Base-by-base conservation (phyloP, 2,888 invertebrate species). In the Drosophila acutilabella region DNA sequence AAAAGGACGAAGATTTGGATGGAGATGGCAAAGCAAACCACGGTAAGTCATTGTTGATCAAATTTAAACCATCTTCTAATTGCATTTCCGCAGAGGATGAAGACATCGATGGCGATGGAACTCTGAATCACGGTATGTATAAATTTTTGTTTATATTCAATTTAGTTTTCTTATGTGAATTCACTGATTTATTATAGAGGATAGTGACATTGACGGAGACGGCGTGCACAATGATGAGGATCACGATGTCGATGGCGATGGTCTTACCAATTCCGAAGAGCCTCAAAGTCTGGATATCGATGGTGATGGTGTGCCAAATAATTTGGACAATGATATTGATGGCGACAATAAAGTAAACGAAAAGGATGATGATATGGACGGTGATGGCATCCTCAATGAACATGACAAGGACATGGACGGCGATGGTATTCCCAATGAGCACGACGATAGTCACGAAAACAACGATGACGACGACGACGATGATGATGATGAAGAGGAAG, bases 381-480 rank as follows among this genome's bases (percentile, higher is more conserved):
- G 93, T 44, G 94, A 93, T 88, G 87, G 85, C 11, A 85, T 86
- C 93, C 91, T 58, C 87, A 93, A 73, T 52, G 78, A 91, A 30
- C 76, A 88, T 54, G 83, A 80, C 45, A 71, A 69, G 7, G 84
- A 90, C 38, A 79, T 77, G 26, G 87, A 84, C 52, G 89, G 87
- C 30, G 84, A 89, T 58, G 87, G 88, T 7, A 74, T 80, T 23
- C 78, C 85, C 18, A 85, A 85, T 45, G 75, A 78, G 26, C 89
- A 84, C 30, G 88, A 90, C 59, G 90, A 89, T 54, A 85, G 88
- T 36, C 79, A 78, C 16, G 85, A 88, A 58, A 59, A 67, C 10
- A 78, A 65, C 11, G 77, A 65, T 10, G 77, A 74, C 42, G 61
- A 67, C 10, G 78, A 65, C 11, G 77, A 74, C 42, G 83, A 85